Conservation (phyloP, 2,797 vertebrate species). For the Chelmon rostratus region DNA sequence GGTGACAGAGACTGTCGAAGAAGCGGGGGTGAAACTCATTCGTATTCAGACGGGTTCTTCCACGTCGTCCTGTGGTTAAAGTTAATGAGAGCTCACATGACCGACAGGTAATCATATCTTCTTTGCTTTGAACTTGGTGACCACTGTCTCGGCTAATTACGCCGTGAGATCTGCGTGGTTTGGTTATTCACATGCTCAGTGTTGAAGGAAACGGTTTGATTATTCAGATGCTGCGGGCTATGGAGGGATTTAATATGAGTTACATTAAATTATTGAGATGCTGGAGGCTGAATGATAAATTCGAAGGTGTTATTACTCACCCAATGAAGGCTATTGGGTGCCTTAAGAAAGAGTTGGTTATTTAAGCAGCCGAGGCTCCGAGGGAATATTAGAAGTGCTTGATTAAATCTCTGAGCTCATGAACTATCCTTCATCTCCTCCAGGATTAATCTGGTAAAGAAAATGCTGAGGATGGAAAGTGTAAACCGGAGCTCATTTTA, state of each 20-base stretch:
- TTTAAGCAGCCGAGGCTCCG: conserved; percentile 24
- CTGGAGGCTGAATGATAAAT: conserved; percentile 25
- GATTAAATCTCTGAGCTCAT: conserved; percentile 43
- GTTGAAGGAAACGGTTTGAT: conserved; percentile 54
- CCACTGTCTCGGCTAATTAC: conserved; percentile 41
- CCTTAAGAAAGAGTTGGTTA: conserved; percentile 5
- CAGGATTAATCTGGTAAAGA: conserved; percentile 38
- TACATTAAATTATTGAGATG: conserved; percentile 66
- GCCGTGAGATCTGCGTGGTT: conserved; percentile 6
- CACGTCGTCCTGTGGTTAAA: neutral
- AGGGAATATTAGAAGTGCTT: conserved; percentile 33
- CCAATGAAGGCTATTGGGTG: neutral
- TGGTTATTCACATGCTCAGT: conserved; percentile 15
- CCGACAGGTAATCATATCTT: conserved; percentile 26
- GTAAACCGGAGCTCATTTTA: conserved; percentile 20
- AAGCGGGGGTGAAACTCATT: neutral
- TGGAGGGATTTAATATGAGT: conserved; percentile 57
- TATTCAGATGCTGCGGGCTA: conserved; percentile 55
- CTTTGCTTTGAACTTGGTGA: conserved; percentile 4
- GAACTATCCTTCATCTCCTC: conserved; percentile 14
- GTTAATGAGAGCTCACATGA: neutral
- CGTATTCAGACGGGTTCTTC: neutral
- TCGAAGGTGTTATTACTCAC: conserved; percentile 19
- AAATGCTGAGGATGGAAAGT: conserved; percentile 16
- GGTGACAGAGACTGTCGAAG: neutral